These are phyloP conservation scores for Eupithecia dodoneata DNA, from an alignment of 2,888 invertebrate genomes.

Conservation along the genomic window DNA sequence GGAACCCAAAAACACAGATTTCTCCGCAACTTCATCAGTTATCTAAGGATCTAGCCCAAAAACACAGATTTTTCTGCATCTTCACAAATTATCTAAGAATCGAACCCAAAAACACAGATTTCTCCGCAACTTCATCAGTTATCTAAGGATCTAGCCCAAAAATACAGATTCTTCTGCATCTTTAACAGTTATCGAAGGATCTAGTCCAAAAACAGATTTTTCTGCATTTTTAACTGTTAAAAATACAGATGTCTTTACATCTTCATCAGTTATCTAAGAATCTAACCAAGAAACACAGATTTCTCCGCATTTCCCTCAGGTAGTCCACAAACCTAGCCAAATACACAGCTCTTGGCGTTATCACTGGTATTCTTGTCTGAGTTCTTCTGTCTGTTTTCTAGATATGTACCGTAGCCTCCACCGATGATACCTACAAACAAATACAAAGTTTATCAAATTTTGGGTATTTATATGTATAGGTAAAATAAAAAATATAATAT, in stretches of 20 bases:
- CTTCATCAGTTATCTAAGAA: not conserved
- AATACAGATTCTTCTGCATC: not conserved
- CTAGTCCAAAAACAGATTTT: not conserved
- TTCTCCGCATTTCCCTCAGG: not conserved
- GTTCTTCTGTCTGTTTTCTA: constrained; percentile 56
- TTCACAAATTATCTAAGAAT: not conserved
- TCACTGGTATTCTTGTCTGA: constrained; percentile 49
- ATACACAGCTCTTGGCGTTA: constrained; percentile 58
- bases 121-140: not conserved
- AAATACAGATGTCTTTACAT: no score
- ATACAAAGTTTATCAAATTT: not conserved
- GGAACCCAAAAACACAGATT: not conserved
- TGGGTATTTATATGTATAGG: no score
- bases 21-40: not conserved
- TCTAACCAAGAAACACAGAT: constrained; percentile 1
- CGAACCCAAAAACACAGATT: not conserved
- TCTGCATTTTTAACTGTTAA: not conserved
- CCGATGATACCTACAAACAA: constrained; percentile 85
- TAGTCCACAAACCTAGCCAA: not conserved
- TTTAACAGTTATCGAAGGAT: not conserved
- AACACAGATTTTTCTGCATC: not conserved
- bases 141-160: not conserved
- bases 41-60: no score
- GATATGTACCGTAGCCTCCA: constrained; percentile 77
- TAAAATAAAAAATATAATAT: no score